Conservation (phyloP, 2,797 vertebrate species). For the Helicolenus hilgendorfi region DNA sequence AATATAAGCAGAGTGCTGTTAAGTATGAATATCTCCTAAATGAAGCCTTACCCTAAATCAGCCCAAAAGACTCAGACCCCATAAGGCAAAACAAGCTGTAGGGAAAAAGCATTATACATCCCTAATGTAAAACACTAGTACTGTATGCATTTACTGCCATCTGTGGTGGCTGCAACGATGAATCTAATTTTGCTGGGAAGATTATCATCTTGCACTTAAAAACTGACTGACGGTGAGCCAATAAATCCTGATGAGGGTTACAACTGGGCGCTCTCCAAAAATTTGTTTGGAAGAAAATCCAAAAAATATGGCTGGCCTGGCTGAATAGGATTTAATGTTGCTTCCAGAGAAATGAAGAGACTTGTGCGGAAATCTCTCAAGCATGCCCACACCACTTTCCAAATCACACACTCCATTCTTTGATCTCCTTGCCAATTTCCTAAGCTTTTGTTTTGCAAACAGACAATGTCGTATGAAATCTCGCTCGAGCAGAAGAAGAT, state of each 20-base stretch:
- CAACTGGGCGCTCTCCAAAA: slow-evolving; percentile 76
- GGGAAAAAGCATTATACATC: slow-evolving; percentile 10
- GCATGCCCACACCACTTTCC: slow-evolving; percentile 58
- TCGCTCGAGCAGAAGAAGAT: slow-evolving; percentile 64
- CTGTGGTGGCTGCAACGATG: slow-evolving; percentile 63
- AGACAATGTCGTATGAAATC: slow-evolving; percentile 66
- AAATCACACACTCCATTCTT: slow-evolving; percentile 74
- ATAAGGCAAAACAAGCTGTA: slow-evolving; percentile 49
- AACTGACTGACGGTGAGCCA: slow-evolving; percentile 62
- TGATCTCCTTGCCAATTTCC: slow-evolving; percentile 81
- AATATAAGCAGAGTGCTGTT: slow-evolving; percentile 34
- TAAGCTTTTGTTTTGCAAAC: slow-evolving; percentile 81
- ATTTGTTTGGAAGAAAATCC: slow-evolving; percentile 77
- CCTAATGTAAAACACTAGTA: slow-evolving; percentile 44
- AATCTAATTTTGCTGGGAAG: slow-evolving; percentile 73
- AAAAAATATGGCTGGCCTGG: slow-evolving; percentile 71
- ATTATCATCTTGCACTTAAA: slow-evolving; percentile 77
- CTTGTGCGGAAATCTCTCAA: slow-evolving; percentile 74
- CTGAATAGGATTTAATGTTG: slow-evolving; percentile 74
- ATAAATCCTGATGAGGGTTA: slow-evolving; percentile 60
- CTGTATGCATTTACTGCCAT: slow-evolving; percentile 65
- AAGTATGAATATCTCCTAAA: slow-evolving; percentile 40
- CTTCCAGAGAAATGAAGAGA: slow-evolving; percentile 81
- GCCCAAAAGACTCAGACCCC: slow-evolving; percentile 28
- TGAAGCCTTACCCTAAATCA: slow-evolving; percentile 42